Evolutionary conservation across 1,140 invertebrate genomes (phyloP).

Genomic region (Drosophila dunni): DNA sequence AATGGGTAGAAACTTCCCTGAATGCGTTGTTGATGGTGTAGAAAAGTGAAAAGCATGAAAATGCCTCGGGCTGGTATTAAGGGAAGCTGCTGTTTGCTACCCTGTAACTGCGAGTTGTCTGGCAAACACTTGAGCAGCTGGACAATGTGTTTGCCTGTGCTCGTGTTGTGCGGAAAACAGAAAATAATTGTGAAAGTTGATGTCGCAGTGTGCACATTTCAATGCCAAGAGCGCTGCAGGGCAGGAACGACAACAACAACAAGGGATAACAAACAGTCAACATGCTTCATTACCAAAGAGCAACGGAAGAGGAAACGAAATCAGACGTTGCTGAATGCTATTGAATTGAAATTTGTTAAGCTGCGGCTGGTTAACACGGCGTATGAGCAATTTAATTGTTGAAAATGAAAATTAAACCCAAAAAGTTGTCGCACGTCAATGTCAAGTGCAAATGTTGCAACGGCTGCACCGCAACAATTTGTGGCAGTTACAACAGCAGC

Average conservation of each 20-base stretch:
- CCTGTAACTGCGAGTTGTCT: slow-evolving; percentile 23
- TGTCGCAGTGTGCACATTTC: slow-evolving; percentile 36
- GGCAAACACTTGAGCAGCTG: slow-evolving; percentile 69
- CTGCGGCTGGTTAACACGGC: slow-evolving; percentile 29
- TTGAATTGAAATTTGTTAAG: slow-evolving; percentile 74
- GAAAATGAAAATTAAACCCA: slow-evolving; percentile 50
- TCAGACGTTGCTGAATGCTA: slow-evolving; percentile 55
- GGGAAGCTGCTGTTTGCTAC: slow-evolving; percentile 8
- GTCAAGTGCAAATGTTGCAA: slow-evolving; percentile 74
- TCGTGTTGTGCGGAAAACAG: slow-evolving; percentile 15
- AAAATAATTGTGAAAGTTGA: slow-evolving; percentile 43
- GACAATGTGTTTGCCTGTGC: slow-evolving; percentile 30
- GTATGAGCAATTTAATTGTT: slow-evolving; percentile 76
- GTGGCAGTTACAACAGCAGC: slow-evolving; percentile 30
- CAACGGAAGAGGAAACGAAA: slow-evolving; percentile 24
- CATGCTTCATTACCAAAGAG: slow-evolving; percentile 43
- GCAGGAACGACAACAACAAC: slow-evolving; percentile 22
- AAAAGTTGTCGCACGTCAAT: slow-evolving; percentile 63
- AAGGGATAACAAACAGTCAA: slow-evolving; percentile 33
- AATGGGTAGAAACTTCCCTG: neutral
- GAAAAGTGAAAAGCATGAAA: slow-evolving; percentile 79
- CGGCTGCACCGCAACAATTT: slow-evolving; percentile 42
- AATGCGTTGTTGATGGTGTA: slow-evolving; percentile 46
- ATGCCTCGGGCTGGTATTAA: slow-evolving; percentile 61
- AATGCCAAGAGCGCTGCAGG: slow-evolving; percentile 56